Evolutionary conservation across 2,113 vertebrate genomes (phyloP).

Genomic region (Oplegnathus fasciatus): DNA sequence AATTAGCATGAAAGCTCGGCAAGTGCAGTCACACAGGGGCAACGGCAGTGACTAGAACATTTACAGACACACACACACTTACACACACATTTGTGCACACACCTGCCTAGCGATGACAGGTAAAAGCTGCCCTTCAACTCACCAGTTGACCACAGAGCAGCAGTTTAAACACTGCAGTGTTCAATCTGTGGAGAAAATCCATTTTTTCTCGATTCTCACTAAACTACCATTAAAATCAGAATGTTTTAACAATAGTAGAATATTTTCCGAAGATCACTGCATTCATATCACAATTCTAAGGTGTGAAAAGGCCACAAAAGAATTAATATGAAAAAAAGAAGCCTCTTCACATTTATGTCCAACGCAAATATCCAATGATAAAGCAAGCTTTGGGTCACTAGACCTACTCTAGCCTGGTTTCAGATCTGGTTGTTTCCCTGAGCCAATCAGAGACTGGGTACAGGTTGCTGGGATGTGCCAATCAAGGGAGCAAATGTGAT

Average conservation of each 20-base stretch:
- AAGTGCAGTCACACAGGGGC: background rate
- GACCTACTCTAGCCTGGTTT: background rate
- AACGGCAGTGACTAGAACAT: background rate
- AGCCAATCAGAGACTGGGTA: too few relatives aligned
- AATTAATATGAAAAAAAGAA: background rate
- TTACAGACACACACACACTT: background rate
- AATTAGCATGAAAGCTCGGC: constrained; percentile 13
- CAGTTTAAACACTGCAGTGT: background rate
- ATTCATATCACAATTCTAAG: background rate
- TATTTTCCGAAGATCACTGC: background rate
- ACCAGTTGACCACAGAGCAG: background rate
- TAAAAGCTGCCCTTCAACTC: background rate
- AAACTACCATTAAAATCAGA: background rate
- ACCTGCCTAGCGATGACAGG: background rate
- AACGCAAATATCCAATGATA: background rate
- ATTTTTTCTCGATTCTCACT: background rate
- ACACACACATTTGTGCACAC: background rate
- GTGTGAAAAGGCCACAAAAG: background rate
- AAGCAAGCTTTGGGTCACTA: background rate
- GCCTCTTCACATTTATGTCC: too few relatives aligned
- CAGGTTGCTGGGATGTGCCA: too few relatives aligned
- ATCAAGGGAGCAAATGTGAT: too few relatives aligned
- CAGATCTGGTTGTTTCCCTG: background rate
- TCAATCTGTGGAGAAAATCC: background rate
- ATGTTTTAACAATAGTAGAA: background rate